Evolutionary conservation across 2,888 invertebrate species (phyloP), one percentile per base, ranked within the genome.

Genomic region (Tethea ocularis): DNA sequence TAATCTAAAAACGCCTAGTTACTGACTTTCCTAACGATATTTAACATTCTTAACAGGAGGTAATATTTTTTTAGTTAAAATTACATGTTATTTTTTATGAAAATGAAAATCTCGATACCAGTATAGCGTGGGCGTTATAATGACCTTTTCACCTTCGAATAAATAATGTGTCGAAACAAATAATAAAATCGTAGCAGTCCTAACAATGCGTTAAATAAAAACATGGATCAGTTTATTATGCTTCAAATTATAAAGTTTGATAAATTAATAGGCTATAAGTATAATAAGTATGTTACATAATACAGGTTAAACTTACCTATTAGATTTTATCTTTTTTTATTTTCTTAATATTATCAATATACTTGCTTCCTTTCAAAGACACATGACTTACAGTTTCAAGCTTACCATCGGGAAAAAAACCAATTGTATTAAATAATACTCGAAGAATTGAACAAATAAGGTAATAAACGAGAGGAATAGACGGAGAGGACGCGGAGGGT

Each of bases 391-490:
- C n/a, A n/a, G 20, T 46, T 17, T 46, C 20, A 20, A 20, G n/a
- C n/a, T 41, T 1, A 1, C 41, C 3, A 46, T 46, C 46, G 20
- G 20, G 7, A 46, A n/a, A 7, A 20, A 20, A 20, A 46, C 46
- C 46, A 46, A 46, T 46, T 46, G 20, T 46, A 10, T 20, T 46
- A 46, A 15, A 46, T 20, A 20, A 22, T 33, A 15, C 54, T 20
- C 11, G 15, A 22, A 10, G 33, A 33, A 3, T 36, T 15, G 54
- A 24, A 78, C 71, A 75, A 77, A 78, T 77, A 74, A 77, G 70
- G 72, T 71, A 71, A 75, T 78, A 78, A 80, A 77, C 71, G 66
- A 74, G 77, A 80, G 68, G 60, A 69, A 78, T 78, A 72, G 72
- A 76, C 72, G 67, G 69, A 62, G 64, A 71, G 71, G 70, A 69